Evolutionary conservation across 1,140 invertebrate genomes (phyloP).

Genomic region (Macrostomum lignano): DNA sequence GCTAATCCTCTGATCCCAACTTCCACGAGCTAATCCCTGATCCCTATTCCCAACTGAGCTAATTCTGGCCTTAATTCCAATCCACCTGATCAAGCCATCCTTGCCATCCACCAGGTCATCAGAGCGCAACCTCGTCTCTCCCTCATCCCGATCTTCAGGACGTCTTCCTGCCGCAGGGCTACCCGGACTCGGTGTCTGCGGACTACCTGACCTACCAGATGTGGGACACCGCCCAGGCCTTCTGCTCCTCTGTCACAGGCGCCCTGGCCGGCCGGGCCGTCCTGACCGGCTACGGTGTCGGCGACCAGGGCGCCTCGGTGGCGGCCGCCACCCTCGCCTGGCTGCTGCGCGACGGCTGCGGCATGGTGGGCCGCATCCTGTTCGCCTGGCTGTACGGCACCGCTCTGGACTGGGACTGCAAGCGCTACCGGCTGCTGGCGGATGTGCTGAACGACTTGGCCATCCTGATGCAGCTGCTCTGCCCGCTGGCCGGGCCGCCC

Average conservation of each 20-base stretch:
- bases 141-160: too few relatives aligned
- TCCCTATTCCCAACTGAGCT: too few relatives aligned
- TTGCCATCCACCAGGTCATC: too few relatives aligned
- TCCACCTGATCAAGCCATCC: too few relatives aligned
- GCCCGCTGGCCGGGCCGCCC: too few relatives aligned
- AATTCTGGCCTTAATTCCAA: too few relatives aligned
- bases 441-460: slow-evolving; percentile 76
- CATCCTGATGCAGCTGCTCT: too few relatives aligned
- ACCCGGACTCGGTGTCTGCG: slow-evolving; percentile 56
- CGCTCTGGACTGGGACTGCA: slow-evolving; percentile 47
- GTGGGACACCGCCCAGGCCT: slow-evolving; percentile 76
- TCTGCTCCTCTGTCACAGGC: slow-evolving; percentile 54
- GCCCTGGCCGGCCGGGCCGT: slow-evolving; percentile 57
- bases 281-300: slow-evolving; percentile 63
- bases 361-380: background rate
- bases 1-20: too few relatives aligned
- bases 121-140: too few relatives aligned
- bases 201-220: slow-evolving; percentile 69
- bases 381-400: slow-evolving; percentile 30
- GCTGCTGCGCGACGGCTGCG: slow-evolving; percentile 42
- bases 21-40: too few relatives aligned
- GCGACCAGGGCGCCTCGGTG: slow-evolving; percentile 48
- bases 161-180: slow-evolving; percentile 57
- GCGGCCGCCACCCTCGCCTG: slow-evolving; percentile 70
- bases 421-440: slow-evolving; percentile 75